Evolutionary conservation across 1,140 invertebrate genomes (phyloP), one percentile per base, ranked within the genome.

Genomic region (Elysia chlorotica): DNA sequence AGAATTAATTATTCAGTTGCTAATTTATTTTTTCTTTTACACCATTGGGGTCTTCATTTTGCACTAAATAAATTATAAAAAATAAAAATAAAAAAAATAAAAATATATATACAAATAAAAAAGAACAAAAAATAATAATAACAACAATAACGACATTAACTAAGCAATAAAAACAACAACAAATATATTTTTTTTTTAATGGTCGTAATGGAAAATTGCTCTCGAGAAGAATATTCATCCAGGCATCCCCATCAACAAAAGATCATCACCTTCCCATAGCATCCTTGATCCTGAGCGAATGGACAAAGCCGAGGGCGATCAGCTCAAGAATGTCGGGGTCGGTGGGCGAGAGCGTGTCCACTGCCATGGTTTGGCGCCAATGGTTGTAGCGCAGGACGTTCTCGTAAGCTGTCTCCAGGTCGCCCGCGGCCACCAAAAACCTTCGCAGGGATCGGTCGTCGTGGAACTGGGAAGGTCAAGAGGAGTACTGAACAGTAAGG

Each of bases 371-470:
- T 56, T 88, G 88, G 74, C 92, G 89, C 92, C 92, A 93, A 85
- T 93, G 93, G 83, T 93, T 93, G 61, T 92, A 93, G 89, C 93
- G 93, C 54, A 93, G 82, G 76, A 93, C 90, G 66, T 91, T 91
- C 88, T 92, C 91, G 85, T 93, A 93, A 67, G 92, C 90, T 78
- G 88, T 89, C 84, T 93, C 92, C 68, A 91, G 90, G 30, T 90
- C 91, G 85, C 91, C 91, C 78, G 93, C 93, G 10, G 92, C 92
- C 78, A 90, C 87, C 53, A 93, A 82, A 87, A 92, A 93, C 31
- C 82, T 67, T 4, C 74, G 57, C 31, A 82, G 61, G 2, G 76
- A 79, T 21, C 71, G 65, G 66, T 82, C 80, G 10, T 73, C 70
- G 48, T 78, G 74, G 65, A 74, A 65, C 81, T 82, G 77, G n/a